Conservation (phyloP, 2,888 invertebrate species). For the Athrips mouffetella region DNA sequence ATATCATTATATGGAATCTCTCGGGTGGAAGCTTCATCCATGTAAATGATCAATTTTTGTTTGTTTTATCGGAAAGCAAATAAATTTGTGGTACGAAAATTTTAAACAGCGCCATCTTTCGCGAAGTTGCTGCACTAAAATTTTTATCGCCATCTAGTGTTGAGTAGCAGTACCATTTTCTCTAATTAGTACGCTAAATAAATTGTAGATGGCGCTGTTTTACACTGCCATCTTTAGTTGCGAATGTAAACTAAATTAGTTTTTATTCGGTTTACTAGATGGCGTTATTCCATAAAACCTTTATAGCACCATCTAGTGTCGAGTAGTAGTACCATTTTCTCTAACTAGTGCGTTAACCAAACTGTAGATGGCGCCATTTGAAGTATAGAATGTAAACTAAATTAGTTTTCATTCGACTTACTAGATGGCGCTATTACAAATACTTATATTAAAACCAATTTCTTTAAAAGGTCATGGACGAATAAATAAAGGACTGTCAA, state of each 20-base stretch:
- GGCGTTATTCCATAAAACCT: neutral
- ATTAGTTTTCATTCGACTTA: neutral
- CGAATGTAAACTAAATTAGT: neutral
- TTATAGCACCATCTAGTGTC: too few relatives aligned
- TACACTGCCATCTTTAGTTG: neutral
- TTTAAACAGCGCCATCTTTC: conserved; percentile 13
- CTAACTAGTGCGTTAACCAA: neutral
- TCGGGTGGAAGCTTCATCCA: too few relatives aligned
- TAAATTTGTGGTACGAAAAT: neutral
- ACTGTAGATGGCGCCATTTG: neutral
- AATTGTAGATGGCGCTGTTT: neutral
- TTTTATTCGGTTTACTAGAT: neutral
- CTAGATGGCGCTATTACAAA: neutral
- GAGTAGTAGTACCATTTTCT: neutral
- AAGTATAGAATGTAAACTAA: neutral
- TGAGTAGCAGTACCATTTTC: neutral
- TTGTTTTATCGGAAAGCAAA: too few relatives aligned
- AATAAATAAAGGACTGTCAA: too few relatives aligned
- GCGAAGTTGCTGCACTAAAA: too few relatives aligned
- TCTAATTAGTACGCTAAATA: neutral
- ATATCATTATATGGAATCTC: too few relatives aligned
- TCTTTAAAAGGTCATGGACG: too few relatives aligned
- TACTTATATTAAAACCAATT: too few relatives aligned
- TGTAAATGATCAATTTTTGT: too few relatives aligned
- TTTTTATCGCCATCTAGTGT: too few relatives aligned